Evolutionary conservation across 2,888 invertebrate genomes (phyloP).

Genomic region (Eustalomyia histrio): DNA sequence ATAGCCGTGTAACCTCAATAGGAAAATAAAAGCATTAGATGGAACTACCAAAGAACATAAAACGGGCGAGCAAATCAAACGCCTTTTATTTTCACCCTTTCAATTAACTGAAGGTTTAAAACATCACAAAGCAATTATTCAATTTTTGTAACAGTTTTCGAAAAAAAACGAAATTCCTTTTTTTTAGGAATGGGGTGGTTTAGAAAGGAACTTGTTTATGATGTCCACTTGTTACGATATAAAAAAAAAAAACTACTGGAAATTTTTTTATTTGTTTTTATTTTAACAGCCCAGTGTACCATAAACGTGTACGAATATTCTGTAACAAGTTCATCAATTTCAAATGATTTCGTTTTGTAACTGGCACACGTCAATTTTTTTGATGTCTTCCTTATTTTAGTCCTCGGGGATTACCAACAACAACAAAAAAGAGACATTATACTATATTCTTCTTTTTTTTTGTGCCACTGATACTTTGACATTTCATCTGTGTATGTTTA

Average conservation of each 20-base stretch:
- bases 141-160: conserved; percentile 68
- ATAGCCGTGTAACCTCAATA: conserved; percentile 78
- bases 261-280: conserved; percentile 40
- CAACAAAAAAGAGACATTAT: conserved; percentile 1
- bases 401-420: conserved; percentile 49
- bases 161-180: conserved; percentile 21
- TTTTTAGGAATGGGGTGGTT: neutral
- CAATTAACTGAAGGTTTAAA: conserved; percentile 72
- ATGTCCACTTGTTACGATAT: conserved; percentile 58
- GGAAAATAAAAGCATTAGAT: conserved; percentile 40
- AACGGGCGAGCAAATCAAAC: conserved; percentile 41
- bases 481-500: neutral
- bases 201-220: conserved; percentile 41
- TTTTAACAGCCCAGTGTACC: conserved; percentile 40
- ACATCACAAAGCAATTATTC: conserved; percentile 77
- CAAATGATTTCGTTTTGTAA: conserved; percentile 69
- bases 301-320: conserved; percentile 38
- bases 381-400: conserved; percentile 56
- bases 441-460: neutral
- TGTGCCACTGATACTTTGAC: neutral
- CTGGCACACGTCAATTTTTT: conserved; percentile 52
- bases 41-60: neutral
- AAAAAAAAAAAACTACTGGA: neutral
- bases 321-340: conserved; percentile 76
- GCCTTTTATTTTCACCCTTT: conserved; percentile 73